A percentile compares a stretch with the other conserved stretches of the same genome.
Conservation (phyloP, 2,888 invertebrate genomes). For the Acanthosepion esculentum region DNA sequence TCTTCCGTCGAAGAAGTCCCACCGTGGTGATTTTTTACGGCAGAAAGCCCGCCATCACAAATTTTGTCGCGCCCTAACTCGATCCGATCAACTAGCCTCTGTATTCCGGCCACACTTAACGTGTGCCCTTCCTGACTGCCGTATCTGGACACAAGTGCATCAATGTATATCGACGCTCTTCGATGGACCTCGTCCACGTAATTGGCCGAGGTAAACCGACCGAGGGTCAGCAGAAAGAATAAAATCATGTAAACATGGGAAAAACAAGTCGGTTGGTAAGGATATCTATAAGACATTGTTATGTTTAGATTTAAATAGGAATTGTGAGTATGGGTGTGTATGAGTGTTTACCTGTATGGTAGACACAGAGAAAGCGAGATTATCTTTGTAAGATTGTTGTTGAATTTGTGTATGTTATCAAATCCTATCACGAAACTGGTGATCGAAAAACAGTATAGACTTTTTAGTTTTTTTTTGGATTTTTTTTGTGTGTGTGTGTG, state of each 20-base stretch:
- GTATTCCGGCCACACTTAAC: not conserved
- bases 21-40: not conserved
- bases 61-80: not conserved
- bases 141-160: not conserved
- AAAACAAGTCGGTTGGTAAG: not conserved
- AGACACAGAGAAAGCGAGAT: not conserved
- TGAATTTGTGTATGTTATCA: not conserved
- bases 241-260: not conserved
- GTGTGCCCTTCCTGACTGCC: not conserved
- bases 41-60: not conserved
- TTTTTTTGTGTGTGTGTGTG: no score
- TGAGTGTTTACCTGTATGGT: no score
- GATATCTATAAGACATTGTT: not conserved
- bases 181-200: not conserved
- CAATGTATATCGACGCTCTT: not conserved
- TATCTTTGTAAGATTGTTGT: not conserved
- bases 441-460: no score
- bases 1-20: not conserved
- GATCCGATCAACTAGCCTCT: not conserved
- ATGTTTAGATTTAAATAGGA: not conserved
- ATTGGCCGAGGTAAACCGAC: not conserved
- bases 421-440: not conserved
- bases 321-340: not conserved
- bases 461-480: not conserved
- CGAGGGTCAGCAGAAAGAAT: not conserved